Base-by-base conservation (phyloP, 2,888 invertebrate genomes). In the Caenorhabditis panamensis region DNA sequence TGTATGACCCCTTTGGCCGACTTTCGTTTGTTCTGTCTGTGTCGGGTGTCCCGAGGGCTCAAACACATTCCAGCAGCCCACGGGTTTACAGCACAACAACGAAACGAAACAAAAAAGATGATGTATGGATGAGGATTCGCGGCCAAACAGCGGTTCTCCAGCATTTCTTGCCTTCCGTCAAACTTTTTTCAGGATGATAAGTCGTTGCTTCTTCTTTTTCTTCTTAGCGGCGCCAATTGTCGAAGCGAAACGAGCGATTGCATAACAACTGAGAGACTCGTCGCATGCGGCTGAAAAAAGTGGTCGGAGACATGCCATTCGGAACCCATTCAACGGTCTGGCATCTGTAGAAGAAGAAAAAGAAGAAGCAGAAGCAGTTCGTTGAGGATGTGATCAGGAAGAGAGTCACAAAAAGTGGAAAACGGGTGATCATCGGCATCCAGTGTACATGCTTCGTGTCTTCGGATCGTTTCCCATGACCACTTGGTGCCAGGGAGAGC, bases 231-330 rank as follows among this genome's bases (percentile, higher is more conserved):
- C 53, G 53, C 53, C 53, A 53, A 13, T 53, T 58, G 58, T 36
- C 58, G 37, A 58, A 58, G 18, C 58, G 37, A 58, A 58, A 37
- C 47, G 47, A 47, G 16, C 58, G 58, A 58, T 58, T 58, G 58
- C 58, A 58, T 58, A 58, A 58, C 58, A 58, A 37, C 58, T 58
- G 58, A 20, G 58, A 41, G 26, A 54, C 54, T 51, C 51, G 51
- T 51, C 24, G 41, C 2, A 41, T 9, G n/a, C 49, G 49, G 24
- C 51, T 58, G 36, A 37, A 58, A 58, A 58, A 58, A 58, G 58
- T 58, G 58, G 58, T 58, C 36, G 36, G 36, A 28, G 36, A 58
- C 58, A 58, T 58, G 36, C 58, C 58, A 58, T 58, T 58, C 58
- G 18, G 58, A 58, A 36, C 37, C 58, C 58, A 37, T 58, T 58